Percentiles rank a stretch among this genome's conserved stretches.
phyloP scores from a whole-genome alignment of 2,888 invertebrate species.

The Dynastes maya region DNA sequence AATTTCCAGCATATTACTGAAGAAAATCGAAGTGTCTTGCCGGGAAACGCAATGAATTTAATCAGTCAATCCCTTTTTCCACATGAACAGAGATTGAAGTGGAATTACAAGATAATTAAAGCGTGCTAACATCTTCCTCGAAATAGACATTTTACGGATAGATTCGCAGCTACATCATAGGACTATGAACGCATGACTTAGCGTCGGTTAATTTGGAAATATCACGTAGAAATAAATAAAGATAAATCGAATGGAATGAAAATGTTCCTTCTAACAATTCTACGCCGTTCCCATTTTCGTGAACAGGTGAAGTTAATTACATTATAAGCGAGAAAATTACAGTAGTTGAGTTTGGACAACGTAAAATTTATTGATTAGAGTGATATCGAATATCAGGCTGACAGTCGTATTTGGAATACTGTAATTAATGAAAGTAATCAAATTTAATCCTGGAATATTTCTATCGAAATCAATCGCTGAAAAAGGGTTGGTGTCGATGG shows the following conservation, averaged over 20 bases:
- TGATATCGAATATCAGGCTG: constrained; percentile 28
- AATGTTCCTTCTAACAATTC: too few relatives aligned
- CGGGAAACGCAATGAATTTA: constrained; percentile 9
- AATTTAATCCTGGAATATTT: constrained; percentile 4
- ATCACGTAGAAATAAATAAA: background rate
- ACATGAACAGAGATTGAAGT: constrained; percentile 1
- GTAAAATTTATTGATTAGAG: background rate
- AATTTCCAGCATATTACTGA: background rate
- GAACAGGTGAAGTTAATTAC: background rate
- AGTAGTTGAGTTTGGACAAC: background rate
- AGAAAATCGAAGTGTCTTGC: constrained; percentile 1
- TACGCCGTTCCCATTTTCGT: background rate
- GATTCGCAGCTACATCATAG: background rate
- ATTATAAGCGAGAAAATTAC: background rate
- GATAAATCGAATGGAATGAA: background rate
- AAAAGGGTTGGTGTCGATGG: background rate
- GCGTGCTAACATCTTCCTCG: background rate
- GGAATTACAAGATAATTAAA: constrained; percentile 6
- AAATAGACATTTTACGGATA: background rate
- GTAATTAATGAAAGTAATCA: constrained; percentile 28
- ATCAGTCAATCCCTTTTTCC: constrained; percentile 18
- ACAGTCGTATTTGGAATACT: background rate
- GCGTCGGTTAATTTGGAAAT: background rate
- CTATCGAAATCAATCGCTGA: background rate
- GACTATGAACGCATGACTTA: background rate